A percentile compares a stretch with the other conserved stretches of the same genome.
These are phyloP conservation scores for Melinaea menophilus DNA, from an alignment of 2,888 invertebrate genomes.

Conservation along the genomic window DNA sequence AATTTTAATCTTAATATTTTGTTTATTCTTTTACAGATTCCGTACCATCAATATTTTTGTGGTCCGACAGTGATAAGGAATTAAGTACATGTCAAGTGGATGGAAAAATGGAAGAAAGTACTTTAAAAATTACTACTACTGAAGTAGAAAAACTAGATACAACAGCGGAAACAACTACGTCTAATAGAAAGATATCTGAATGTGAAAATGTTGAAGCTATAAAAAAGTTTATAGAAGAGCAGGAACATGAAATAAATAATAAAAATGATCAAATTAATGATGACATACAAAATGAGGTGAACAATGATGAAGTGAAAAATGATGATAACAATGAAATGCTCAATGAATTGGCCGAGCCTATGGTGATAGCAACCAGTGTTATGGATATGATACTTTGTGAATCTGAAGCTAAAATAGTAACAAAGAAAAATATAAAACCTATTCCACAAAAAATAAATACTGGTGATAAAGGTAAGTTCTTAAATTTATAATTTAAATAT, in stretches of 20 bases:
- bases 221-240: constrained; percentile 59
- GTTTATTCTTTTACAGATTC: constrained; percentile 71
- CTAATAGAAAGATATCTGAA: constrained; percentile 50
- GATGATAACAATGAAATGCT: constrained; percentile 17
- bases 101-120: constrained; percentile 16
- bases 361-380: constrained; percentile 53
- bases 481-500: neutral
- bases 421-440: constrained; percentile 38
- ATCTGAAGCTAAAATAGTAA: constrained; percentile 46
- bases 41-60: constrained; percentile 84
- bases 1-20: constrained; percentile 3
- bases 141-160: constrained; percentile 27
- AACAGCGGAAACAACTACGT: constrained; percentile 25
- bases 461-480: constrained; percentile 45
- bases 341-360: constrained; percentile 37
- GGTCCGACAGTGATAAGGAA: constrained; percentile 49
- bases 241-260: constrained; percentile 50
- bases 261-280: constrained; percentile 24
- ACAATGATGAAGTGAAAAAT: constrained; percentile 10
- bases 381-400: constrained; percentile 59
- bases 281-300: constrained; percentile 5
- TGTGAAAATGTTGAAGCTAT: constrained; percentile 65
- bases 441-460: constrained; percentile 32
- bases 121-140: constrained; percentile 11
- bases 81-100: constrained; percentile 16